Conservation (phyloP, 2,113 vertebrate genomes). For the Delphinus delphis region DNA sequence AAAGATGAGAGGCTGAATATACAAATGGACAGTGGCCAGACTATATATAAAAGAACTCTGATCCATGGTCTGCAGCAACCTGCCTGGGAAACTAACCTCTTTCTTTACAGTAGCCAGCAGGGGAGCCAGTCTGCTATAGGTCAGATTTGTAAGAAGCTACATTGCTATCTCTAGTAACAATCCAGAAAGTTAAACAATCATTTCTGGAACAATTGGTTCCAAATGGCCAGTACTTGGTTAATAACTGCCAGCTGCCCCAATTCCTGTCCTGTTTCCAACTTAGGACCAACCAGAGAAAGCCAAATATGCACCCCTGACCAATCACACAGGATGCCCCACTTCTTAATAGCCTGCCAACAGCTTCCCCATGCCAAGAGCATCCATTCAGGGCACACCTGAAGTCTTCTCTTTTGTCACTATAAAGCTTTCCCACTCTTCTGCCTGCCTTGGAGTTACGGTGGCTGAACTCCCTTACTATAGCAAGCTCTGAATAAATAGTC, state of each 20-base stretch:
- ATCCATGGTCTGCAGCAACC: not conserved
- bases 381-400: not conserved
- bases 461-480: not conserved
- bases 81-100: not conserved
- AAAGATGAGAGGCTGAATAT: not conserved
- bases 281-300: not conserved
- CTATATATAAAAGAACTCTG: not conserved
- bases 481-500: not conserved
- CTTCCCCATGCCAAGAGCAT: not conserved
- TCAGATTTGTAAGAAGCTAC: not conserved
- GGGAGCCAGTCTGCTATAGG: not conserved
- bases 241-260: not conserved
- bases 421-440: not conserved
- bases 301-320: not conserved
- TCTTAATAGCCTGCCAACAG: not conserved
- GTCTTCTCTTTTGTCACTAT: not conserved
- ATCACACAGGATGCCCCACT: not conserved
- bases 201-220: not conserved
- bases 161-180: not conserved
- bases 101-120: not conserved
- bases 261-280: not conserved
- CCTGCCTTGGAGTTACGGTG: not conserved
- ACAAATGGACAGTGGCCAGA: not conserved
- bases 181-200: not conserved
- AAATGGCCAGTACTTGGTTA: not conserved